Base-by-base conservation (phyloP, 1,140 invertebrate genomes). In the Drosophila trapezifrons region DNA sequence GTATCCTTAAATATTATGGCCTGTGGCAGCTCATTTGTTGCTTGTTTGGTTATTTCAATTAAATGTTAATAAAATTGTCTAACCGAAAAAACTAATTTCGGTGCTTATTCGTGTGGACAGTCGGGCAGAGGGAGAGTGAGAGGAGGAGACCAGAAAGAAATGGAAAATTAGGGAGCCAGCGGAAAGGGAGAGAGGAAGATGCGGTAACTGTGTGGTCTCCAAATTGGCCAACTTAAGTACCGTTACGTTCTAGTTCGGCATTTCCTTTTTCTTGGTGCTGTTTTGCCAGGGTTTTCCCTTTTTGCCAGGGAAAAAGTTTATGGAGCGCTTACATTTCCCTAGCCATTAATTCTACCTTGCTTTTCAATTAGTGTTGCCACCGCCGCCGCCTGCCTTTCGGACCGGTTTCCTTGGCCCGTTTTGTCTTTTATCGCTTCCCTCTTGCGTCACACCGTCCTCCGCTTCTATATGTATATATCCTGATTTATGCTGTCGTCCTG, bases 221-320 rank as follows among this genome's bases (percentile, higher is more conserved):
- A 85, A 90, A 90, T 90, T 90, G 85, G 85, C 81, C 46, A 90
- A 90, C 85, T 90, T 90, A 90, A 90, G 85, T 90, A 70, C 85
- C 86, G 76, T 90, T 81, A 79, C 86, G 85, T 85, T 85, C 79
- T 76, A 85, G 84, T 80, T 85, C 12, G 42, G 46, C 29, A 27
- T 74, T 78, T 74, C 49, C 57, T 70, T 77, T 72, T 58, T 58
- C 54, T 69, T 63, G 54, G 29, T 37, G 70, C 46, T 75, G 56
- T 47, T 43, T 56, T 22, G 38, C 56, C 22, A 10, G 45, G 35
- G 43, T 66, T 76, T 76, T 52, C 49, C 49, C 37, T 37, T 59
- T 47, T 54, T 17, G 63, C 56, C 18, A 35, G 54, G 20, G 42
- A 45, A 73, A 82, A 62, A 73, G 40, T 63, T 52, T 63, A 51